A percentile compares a stretch with the other conserved stretches of the same genome.
Conservation (phyloP, 2,888 invertebrate genomes). For the Ganaspis brasiliensis region DNA sequence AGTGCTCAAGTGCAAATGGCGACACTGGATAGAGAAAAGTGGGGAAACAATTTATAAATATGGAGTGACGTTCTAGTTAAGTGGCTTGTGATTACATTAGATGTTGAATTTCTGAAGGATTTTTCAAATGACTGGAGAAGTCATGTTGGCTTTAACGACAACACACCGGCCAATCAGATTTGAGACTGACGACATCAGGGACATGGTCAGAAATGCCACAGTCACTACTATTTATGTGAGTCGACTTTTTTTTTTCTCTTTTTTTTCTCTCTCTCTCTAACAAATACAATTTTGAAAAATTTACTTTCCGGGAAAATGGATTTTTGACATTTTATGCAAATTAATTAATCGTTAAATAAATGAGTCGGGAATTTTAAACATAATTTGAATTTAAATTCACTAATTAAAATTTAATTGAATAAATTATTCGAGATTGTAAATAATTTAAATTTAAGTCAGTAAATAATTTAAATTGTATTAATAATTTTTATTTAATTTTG, state of each 20-base stretch:
- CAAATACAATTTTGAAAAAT: background rate
- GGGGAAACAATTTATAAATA: constrained; percentile 10
- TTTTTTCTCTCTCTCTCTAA: background rate
- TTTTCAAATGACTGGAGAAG: constrained; percentile 50
- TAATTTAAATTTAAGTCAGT: too few species aligned
- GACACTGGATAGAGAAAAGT: constrained; percentile 15
- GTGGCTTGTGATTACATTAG: constrained; percentile 9
- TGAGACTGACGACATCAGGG: constrained; percentile 78
- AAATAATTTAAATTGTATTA: too few species aligned
- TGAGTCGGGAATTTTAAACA: too few species aligned
- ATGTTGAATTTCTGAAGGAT: constrained; percentile 19
- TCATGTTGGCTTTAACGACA: constrained; percentile 77
- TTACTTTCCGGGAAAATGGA: background rate
- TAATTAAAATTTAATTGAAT: too few species aligned
- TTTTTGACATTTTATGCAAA: background rate
- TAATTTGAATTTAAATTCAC: too few species aligned
- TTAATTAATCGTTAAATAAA: too few species aligned
- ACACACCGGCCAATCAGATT: constrained; percentile 74
- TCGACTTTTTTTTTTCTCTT: constrained; percentile 48
- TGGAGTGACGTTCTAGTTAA: constrained; percentile 15
- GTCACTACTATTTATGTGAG: constrained; percentile 79
- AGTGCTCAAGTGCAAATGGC: constrained; percentile 7
- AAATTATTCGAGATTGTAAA: too few species aligned
- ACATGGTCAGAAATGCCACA: constrained; percentile 78
- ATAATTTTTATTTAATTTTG: too few species aligned